These are phyloP conservation scores for Meteorus sp. DNA, from an alignment of 1,140 invertebrate species.

Conservation along the genomic window DNA sequence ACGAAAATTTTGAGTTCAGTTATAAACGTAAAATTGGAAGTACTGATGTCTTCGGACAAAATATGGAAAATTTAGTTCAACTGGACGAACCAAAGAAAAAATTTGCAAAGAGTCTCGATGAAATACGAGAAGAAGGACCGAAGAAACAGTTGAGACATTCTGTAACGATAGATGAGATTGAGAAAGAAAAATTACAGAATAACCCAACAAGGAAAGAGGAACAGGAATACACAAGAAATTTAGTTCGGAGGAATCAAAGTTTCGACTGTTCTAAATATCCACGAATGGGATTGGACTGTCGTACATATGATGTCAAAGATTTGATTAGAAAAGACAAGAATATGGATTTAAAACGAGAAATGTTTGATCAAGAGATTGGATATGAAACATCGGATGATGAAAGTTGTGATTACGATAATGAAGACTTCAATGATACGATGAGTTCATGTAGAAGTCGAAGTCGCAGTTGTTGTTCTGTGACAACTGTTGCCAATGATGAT, in stretches of 20 bases:
- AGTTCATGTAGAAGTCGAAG: constrained; percentile 63
- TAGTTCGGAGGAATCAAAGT: constrained; percentile 49
- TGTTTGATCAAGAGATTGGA: constrained; percentile 34
- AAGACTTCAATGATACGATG: constrained; percentile 50
- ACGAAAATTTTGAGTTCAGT: constrained; percentile 33
- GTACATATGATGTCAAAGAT: constrained; percentile 47
- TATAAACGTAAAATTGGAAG: constrained; percentile 43
- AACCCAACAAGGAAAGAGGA: constrained; percentile 23
- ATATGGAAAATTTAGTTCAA: constrained; percentile 50
- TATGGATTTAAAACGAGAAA: constrained; percentile 25
- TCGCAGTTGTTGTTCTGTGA: constrained; percentile 63
- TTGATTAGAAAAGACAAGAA: constrained; percentile 30
- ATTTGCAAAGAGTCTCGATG: constrained; percentile 48
- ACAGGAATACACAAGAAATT: constrained; percentile 31
- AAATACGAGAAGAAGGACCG: constrained; percentile 45
- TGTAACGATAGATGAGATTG: constrained; percentile 30
- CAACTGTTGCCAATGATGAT: constrained; percentile 68
- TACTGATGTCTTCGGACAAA: constrained; percentile 49
- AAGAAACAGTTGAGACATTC: constrained; percentile 38
- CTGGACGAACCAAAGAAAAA: constrained; percentile 43
- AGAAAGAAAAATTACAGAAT: constrained; percentile 13
- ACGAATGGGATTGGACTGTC: constrained; percentile 36
- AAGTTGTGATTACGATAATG: constrained; percentile 49
- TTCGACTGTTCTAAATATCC: constrained; percentile 46
- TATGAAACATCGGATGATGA: constrained; percentile 58